phyloP scores from a whole-genome alignment of 2,113 vertebrate genomes.

The Manacus vitellinus region DNA sequence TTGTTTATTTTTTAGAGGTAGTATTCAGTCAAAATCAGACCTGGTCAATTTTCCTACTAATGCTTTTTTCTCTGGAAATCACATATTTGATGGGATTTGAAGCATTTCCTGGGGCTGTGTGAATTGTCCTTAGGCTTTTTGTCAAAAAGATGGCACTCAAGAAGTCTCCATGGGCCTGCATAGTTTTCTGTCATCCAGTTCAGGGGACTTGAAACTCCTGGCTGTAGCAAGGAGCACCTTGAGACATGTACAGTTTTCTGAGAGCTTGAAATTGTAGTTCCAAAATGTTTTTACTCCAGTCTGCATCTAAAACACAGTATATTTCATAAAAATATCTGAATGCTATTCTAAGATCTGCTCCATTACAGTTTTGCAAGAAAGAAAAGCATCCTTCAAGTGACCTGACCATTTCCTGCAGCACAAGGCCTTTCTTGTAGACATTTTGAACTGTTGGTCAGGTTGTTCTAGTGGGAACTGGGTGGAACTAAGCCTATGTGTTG shows the following conservation, averaged over 20 bases:
- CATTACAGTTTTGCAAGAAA: not conserved
- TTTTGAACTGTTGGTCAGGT: not conserved
- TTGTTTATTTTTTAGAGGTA: not conserved
- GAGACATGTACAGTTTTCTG: not conserved
- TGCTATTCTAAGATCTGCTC: rapidly evolving
- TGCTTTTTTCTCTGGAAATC: not conserved
- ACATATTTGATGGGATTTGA: not conserved
- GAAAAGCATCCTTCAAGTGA: not conserved
- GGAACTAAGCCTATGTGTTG: not conserved
- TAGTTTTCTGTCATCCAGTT: not conserved
- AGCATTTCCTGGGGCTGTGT: not conserved
- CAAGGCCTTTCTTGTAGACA: not conserved
- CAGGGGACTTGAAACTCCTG: not conserved
- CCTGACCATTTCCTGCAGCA: not conserved
- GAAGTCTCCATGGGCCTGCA: not conserved
- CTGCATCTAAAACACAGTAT: not conserved
- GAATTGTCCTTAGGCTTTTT: not conserved
- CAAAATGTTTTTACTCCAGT: not conserved
- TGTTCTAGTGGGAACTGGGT: not conserved
- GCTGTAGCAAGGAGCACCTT: not conserved
- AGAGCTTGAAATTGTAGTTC: not conserved
- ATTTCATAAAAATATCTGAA: not conserved
- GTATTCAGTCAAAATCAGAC: not conserved
- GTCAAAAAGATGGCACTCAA: not conserved
- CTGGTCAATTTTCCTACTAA: not conserved